Percentiles rank a stretch among this genome's conserved stretches.
Conservation (phyloP, 2,797 vertebrate genomes). For the Pachyuromys duprasi region DNA sequence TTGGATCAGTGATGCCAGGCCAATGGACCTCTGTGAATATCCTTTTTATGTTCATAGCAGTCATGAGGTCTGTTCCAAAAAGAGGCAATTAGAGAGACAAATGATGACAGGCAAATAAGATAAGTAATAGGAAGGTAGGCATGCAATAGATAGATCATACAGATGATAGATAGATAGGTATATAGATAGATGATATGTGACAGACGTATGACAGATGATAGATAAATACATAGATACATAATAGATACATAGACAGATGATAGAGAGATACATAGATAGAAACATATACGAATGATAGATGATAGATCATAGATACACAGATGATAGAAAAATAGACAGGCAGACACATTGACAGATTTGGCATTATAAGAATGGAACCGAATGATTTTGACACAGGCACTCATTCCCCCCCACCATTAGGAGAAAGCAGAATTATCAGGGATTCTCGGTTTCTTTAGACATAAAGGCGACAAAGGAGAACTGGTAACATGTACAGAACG, state of each 20-base stretch:
- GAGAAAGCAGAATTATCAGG: conserved; percentile 91
- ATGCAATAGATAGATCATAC: neutral
- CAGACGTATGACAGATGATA: no score
- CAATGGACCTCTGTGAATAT: fast-evolving
- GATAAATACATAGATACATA: neutral
- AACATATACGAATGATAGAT: neutral
- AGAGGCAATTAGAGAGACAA: neutral
- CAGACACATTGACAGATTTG: neutral
- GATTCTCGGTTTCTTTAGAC: conserved; percentile 88
- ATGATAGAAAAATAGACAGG: neutral
- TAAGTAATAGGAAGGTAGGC: neutral
- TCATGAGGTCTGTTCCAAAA: neutral
- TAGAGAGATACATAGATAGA: neutral
- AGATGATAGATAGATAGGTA: neutral
- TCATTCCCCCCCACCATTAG: conserved; percentile 82
- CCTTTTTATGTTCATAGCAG: neutral
- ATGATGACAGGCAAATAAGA: neutral
- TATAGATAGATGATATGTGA: neutral
- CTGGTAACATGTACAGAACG: conserved; percentile 86
- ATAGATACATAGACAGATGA: neutral
- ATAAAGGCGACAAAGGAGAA: conserved; percentile 91
- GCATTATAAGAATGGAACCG: neutral
- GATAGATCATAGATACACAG: neutral
- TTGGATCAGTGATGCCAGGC: neutral
- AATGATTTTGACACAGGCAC: conserved; percentile 59